These are phyloP conservation scores for Drosophila rufa DNA, from an alignment of 1,140 invertebrate genomes.

Conservation along the genomic window DNA sequence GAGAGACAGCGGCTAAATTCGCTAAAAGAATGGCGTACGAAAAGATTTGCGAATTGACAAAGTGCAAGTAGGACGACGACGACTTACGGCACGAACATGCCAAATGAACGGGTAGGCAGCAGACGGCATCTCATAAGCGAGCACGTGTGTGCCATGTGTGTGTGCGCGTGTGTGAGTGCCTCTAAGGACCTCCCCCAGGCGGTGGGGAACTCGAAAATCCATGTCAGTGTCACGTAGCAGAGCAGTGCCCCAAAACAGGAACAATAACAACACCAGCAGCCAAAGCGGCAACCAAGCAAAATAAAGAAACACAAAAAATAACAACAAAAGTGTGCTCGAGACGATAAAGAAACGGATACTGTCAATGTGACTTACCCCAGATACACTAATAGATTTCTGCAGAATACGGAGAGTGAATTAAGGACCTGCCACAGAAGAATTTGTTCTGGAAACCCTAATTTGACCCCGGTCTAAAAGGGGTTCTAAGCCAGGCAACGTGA, in stretches of 20 bases:
- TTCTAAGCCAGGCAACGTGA: no score
- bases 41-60: slow-evolving; percentile 84
- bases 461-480: neutral
- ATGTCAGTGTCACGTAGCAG: slow-evolving; percentile 81
- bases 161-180: slow-evolving; percentile 25
- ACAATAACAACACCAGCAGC: slow-evolving; percentile 40
- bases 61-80: slow-evolving; percentile 62
- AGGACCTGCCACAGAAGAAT: neutral
- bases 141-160: slow-evolving; percentile 17
- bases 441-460: neutral
- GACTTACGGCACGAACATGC: slow-evolving; percentile 42
- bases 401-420: slow-evolving; percentile 10
- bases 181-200: slow-evolving; percentile 71
- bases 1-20: slow-evolving; percentile 19
- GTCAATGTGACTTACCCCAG: slow-evolving; percentile 41
- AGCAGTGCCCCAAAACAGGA: slow-evolving; percentile 62
- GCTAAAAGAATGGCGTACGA: slow-evolving; percentile 66
- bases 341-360: slow-evolving; percentile 43
- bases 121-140: slow-evolving; percentile 37
- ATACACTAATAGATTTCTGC: slow-evolving; percentile 52
- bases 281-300: slow-evolving; percentile 34
- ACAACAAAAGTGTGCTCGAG: slow-evolving; percentile 45
- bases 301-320: slow-evolving; percentile 25
- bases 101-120: slow-evolving; percentile 51
- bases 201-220: slow-evolving; percentile 79